Conservation (phyloP, 2,113 vertebrate genomes). For the Myrmecophaga tridactyla region DNA sequence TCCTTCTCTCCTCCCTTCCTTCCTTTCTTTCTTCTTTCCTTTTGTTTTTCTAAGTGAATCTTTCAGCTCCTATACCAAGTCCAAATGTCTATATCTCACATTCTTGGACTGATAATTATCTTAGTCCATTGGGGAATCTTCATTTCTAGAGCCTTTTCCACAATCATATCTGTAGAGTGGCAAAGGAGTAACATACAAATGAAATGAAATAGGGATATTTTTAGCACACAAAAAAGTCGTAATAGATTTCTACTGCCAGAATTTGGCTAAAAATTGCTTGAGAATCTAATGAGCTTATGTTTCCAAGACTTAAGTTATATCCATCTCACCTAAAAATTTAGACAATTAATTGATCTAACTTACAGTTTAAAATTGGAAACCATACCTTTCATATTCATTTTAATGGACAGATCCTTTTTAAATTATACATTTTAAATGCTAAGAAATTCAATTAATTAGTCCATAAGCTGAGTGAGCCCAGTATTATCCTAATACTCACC, state of each 20-base stretch:
- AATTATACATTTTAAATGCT: background rate
- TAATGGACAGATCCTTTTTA: background rate
- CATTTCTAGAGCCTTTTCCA: background rate
- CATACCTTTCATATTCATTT: background rate
- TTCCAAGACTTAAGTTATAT: constrained; percentile 41
- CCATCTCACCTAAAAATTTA: constrained; percentile 32
- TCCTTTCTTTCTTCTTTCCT: background rate
- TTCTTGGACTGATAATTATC: background rate
- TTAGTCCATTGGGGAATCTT: background rate
- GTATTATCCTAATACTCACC: constrained; percentile 52
- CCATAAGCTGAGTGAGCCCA: background rate
- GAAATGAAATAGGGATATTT: background rate
- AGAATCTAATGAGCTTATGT: background rate
- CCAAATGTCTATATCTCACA: background rate
- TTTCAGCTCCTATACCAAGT: background rate
- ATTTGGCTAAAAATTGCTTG: constrained; percentile 9
- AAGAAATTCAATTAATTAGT: background rate
- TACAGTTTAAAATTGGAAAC: background rate
- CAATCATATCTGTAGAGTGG: background rate
- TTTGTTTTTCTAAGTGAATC: background rate
- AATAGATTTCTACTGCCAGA: background rate
- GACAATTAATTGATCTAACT: background rate
- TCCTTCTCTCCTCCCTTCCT: no score
- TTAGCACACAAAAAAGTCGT: background rate
- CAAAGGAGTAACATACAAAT: background rate